Conservation (phyloP, 1,140 invertebrate genomes). For the Latrodectus geometricus region DNA sequence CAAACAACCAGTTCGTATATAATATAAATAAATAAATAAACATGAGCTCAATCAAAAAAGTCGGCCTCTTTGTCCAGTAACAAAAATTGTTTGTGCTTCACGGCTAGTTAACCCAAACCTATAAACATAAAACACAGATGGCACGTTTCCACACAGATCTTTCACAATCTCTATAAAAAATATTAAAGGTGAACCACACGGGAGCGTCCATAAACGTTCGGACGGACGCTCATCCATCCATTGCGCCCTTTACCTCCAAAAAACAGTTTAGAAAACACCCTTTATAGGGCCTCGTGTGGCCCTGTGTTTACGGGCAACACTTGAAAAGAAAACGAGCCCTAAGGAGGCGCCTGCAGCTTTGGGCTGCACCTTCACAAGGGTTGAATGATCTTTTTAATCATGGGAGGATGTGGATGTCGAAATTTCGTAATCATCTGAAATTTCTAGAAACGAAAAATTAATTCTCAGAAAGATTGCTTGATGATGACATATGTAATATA, state of each 20-base stretch:
- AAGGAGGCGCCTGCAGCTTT: background rate
- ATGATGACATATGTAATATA: no score
- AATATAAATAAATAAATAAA: background rate
- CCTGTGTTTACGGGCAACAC: slow-evolving; percentile 5
- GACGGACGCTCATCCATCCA: background rate
- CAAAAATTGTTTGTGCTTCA: slow-evolving; percentile 2
- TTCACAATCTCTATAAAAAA: background rate
- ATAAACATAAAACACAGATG: slow-evolving; percentile 28
- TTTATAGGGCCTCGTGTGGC: slow-evolving; percentile 2
- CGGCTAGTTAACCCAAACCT: background rate
- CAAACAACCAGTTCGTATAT: background rate
- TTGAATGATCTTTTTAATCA: slow-evolving; percentile 9
- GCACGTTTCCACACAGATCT: background rate
- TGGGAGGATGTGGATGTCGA: no score
- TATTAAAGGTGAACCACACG: background rate
- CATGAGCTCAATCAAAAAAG: background rate
- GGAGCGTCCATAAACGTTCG: background rate
- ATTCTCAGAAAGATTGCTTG: no score
- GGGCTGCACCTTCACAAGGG: background rate
- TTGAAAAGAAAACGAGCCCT: background rate
- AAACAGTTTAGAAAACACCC: slow-evolving; percentile 21
- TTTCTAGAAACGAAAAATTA: no score
- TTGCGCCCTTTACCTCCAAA: slow-evolving; percentile 4
- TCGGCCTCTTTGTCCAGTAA: background rate
- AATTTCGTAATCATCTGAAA: no score